A percentile compares a stretch with the other conserved stretches of the same genome.
Evolutionary conservation across 2,113 vertebrate genomes (phyloP).

Genomic region (Stigmatopora nigra): DNA sequence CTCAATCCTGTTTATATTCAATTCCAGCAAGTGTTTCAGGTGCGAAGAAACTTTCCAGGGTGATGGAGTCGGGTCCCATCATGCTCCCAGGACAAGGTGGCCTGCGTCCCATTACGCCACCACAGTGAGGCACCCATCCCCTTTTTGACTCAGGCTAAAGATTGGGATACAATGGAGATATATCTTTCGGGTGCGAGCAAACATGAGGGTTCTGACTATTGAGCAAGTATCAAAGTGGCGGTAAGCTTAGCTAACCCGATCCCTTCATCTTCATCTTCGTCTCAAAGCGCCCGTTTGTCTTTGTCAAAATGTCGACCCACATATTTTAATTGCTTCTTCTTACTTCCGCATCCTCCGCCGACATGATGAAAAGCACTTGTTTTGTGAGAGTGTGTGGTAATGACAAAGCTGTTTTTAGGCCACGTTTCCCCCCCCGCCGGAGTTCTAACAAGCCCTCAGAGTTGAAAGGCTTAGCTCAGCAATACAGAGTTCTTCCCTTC

Average conservation of each 20-base stretch:
- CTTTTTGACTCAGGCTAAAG: too few relatives aligned
- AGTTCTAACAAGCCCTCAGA: neutral
- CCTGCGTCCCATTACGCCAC: too few relatives aligned
- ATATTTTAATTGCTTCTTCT: conserved; percentile 61
- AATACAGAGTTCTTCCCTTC: neutral
- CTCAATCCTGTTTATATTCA: too few relatives aligned
- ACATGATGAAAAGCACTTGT: conserved; percentile 52
- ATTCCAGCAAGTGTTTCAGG: too few relatives aligned
- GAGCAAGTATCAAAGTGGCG: neutral
- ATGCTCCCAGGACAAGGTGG: too few relatives aligned
- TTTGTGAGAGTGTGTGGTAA: conserved; percentile 24
- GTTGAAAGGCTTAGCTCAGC: neutral
- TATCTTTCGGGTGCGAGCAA: too few relatives aligned
- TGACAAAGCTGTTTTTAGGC: conserved; percentile 21
- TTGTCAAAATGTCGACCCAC: conserved; percentile 52
- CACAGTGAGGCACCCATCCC: too few relatives aligned
- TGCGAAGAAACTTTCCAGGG: too few relatives aligned
- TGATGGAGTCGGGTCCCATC: too few relatives aligned
- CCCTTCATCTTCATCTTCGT: conserved; percentile 13
- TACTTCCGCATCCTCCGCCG: conserved; percentile 39
- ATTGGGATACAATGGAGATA: too few relatives aligned
- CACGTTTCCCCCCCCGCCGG: neutral
- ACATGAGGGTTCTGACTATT: neutral
- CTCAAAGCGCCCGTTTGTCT: conserved; percentile 28
- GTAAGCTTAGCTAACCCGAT: neutral